These are phyloP conservation scores for Amblyjoppa proteus DNA, from an alignment of 2,888 invertebrate genomes.

Conservation along the genomic window DNA sequence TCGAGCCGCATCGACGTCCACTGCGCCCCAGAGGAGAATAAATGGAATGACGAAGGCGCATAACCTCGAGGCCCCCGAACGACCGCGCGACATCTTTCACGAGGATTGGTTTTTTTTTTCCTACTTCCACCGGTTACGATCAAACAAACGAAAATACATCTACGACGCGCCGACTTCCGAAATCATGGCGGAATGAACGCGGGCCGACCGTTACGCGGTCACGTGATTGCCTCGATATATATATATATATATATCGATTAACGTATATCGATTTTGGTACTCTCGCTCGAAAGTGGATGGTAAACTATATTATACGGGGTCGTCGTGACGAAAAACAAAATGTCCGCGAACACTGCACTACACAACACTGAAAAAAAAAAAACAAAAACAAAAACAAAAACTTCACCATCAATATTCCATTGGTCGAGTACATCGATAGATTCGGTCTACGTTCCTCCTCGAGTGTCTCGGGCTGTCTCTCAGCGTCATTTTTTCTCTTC, in stretches of 20 bases:
- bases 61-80: conserved; percentile 63
- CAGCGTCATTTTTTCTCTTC: conserved; percentile 65
- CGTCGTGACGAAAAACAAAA: background rate
- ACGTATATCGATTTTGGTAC: background rate
- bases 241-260: conserved; percentile 1
- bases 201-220: background rate
- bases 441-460: conserved; percentile 50
- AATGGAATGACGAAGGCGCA: conserved; percentile 65
- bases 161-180: background rate
- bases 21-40: conserved; percentile 67
- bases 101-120: conserved; percentile 37
- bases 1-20: conserved; percentile 70
- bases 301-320: background rate
- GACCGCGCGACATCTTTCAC: conserved; percentile 59
- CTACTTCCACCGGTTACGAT: conserved; percentile 13
- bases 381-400: conserved; percentile 32
- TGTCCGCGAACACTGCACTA: conserved; percentile 52
- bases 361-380: conserved; percentile 32
- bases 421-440: conserved; percentile 41
- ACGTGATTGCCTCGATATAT: background rate
- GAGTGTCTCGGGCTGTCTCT: conserved; percentile 53
- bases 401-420: conserved; percentile 58
- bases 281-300: background rate
- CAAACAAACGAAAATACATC: conserved; percentile 19
- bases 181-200: conserved; percentile 3